These are phyloP conservation scores for Seriola aureovittata DNA, from an alignment of 2,113 vertebrate genomes.

Conservation along the genomic window DNA sequence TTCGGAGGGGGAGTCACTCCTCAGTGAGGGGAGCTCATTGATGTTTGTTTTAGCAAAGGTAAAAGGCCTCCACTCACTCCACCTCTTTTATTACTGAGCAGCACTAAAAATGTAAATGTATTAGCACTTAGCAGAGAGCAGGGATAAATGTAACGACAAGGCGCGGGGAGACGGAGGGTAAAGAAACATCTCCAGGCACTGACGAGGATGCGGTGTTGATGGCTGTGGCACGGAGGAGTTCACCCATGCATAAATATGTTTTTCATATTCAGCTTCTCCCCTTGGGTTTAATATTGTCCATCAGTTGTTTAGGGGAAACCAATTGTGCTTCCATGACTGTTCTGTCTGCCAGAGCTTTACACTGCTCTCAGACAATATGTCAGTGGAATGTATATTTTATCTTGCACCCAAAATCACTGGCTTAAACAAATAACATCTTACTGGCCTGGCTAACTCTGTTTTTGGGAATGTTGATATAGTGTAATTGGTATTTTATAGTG, in stretches of 20 bases:
- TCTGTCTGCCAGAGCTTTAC: conserved; percentile 66
- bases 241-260: conserved; percentile 79
- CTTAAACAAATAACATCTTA: conserved; percentile 54
- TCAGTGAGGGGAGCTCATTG: conserved; percentile 57
- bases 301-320: conserved; percentile 78
- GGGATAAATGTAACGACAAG: conserved; percentile 70
- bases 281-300: conserved; percentile 78
- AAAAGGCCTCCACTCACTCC: conserved; percentile 71
- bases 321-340: conserved; percentile 80
- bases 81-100: conserved; percentile 78
- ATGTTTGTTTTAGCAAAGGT: conserved; percentile 74
- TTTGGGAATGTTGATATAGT: conserved; percentile 72
- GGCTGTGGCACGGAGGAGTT: conserved; percentile 66
- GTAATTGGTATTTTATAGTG: conserved; percentile 74
- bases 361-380: conserved; percentile 67
- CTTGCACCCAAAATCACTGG: conserved; percentile 66
- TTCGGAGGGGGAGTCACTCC: conserved; percentile 38
- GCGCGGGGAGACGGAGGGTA: conserved; percentile 49
- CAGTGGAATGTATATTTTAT: conserved; percentile 78
- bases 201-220: conserved; percentile 70
- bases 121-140: conserved; percentile 78
- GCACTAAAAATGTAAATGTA: conserved; percentile 82
- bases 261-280: conserved; percentile 74
- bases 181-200: conserved; percentile 64
- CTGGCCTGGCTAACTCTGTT: conserved; percentile 62